Base-by-base conservation (phyloP, 2,797 vertebrate species). In the Lacerta viridis region DNA sequence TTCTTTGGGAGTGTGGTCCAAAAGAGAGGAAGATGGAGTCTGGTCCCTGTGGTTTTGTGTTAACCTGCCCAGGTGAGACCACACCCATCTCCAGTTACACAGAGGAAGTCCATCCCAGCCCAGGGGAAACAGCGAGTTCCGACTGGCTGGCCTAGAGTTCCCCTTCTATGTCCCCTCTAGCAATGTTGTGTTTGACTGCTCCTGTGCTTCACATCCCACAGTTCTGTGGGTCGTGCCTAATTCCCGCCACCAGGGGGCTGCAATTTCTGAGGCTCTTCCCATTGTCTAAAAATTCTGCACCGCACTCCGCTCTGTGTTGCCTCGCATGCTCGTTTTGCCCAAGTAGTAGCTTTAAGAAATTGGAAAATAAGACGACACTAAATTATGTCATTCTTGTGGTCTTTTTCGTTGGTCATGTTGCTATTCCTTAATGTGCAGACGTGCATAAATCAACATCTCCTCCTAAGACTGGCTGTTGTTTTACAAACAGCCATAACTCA, bases 351-450 rank as follows among this genome's bases (percentile, higher is more conserved):
- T 86, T 76, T 72, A 78, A 46, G 76, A 66, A 88, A 80, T 17
- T 27, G 83, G 72, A 69, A 85, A 89, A 80, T 59, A 83, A 71
- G 9, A 18, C 79, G 83, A 61, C 64, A 23, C 55, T 92, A 43
- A 72, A 59, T 88, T 84, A 87, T 80, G 79, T 87, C 84, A 41
- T 89, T 90, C 87, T 93, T 88, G 83, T 84, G 91, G 93, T 3
- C 1, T 89, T 87, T 89, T 87, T 86, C 80, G 87, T 82, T 84
- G 87, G 90, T 76, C 3, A 36, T 88, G 69, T 74, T 90, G 90
- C 90, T 41, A 86, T 95, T 92, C 81, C 61, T 83, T 88, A 86
- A 85, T 85, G 83, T 87, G 90, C 95, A 92, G 88, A 82, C 25
- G 15, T 79, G 79, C 74, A 81, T 59, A 5, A 89, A 86, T 90